Conservation (phyloP, 1,140 invertebrate species). For the Lasioglossum albipes region DNA sequence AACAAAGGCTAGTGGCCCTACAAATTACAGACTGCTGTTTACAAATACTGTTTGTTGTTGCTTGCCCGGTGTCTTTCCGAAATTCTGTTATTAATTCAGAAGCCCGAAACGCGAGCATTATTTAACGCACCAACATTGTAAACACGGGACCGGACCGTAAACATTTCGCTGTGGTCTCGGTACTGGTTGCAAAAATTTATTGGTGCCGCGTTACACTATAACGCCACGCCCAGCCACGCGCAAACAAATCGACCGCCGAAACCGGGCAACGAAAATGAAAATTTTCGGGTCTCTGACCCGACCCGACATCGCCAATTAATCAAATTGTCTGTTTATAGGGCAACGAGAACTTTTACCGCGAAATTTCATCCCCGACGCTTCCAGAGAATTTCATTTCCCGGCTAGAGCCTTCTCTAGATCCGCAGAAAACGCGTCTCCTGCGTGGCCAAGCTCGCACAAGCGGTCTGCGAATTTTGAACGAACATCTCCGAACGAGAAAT, state of each 20-base stretch:
- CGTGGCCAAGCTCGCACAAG: not conserved
- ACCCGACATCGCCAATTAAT: constrained; percentile 31
- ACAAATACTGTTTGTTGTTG: not conserved
- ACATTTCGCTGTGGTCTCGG: not conserved
- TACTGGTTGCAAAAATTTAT: constrained; percentile 9
- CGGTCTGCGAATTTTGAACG: not conserved
- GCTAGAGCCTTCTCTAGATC: not conserved
- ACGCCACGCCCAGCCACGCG: not conserved
- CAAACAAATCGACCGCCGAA: constrained; percentile 24
- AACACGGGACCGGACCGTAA: not conserved
- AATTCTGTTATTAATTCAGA: not conserved
- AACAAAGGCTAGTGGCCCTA: no score
- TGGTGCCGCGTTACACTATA: no score
- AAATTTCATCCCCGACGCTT: constrained; percentile 48
- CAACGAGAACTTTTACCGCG: constrained; percentile 48
- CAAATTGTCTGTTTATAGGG: constrained; percentile 39
- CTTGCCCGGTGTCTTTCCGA: not conserved
- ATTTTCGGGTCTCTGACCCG: constrained; percentile 30
- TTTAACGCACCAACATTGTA: constrained; percentile 2
- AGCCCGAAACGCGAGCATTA: not conserved
- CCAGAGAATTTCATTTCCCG: constrained; percentile 34
- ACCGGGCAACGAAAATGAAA: constrained; percentile 43
- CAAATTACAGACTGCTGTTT: no score
- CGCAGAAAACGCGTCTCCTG: not conserved
- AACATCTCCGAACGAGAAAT: no score